Evolutionary conservation across 1,140 invertebrate species (phyloP).

Genomic region (Bombus confusus): DNA sequence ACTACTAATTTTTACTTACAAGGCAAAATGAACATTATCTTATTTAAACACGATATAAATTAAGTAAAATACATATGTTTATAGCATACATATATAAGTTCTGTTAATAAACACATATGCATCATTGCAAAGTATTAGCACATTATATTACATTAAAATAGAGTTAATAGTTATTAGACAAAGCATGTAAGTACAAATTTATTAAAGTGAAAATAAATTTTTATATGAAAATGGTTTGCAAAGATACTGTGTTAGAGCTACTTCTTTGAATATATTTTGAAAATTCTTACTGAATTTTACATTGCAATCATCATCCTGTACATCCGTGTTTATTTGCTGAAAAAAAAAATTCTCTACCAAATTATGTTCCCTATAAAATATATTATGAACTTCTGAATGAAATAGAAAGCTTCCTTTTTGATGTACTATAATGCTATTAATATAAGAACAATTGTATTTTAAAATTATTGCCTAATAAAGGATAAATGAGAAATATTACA

Average conservation of each 20-base stretch:
- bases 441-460: not conserved
- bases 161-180: conserved; percentile 21
- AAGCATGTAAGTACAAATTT: conserved; percentile 1
- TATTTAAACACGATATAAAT: not conserved
- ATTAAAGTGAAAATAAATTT: conserved; percentile 13
- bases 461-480: not conserved
- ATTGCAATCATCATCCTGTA: conserved; percentile 54
- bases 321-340: conserved; percentile 63
- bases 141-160: conserved; percentile 4
- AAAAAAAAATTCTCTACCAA: conserved; percentile 61
- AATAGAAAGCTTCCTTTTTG: conserved; percentile 16
- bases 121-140: not conserved
- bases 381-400: conserved; percentile 36
- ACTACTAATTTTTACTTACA: not conserved
- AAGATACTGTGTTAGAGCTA: conserved; percentile 42
- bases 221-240: conserved; percentile 17
- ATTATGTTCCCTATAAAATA: conserved; percentile 42
- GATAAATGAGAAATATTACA: not conserved
- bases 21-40: not conserved
- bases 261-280: conserved; percentile 53
- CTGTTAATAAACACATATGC: conserved; percentile 20
- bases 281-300: conserved; percentile 64
- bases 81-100: not conserved
- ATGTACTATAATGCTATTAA: not conserved
- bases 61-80: not conserved